A percentile compares a stretch with the other conserved stretches of the same genome.
Conservation (phyloP, 1,140 invertebrate species). For the Macrobrachium nipponense region DNA sequence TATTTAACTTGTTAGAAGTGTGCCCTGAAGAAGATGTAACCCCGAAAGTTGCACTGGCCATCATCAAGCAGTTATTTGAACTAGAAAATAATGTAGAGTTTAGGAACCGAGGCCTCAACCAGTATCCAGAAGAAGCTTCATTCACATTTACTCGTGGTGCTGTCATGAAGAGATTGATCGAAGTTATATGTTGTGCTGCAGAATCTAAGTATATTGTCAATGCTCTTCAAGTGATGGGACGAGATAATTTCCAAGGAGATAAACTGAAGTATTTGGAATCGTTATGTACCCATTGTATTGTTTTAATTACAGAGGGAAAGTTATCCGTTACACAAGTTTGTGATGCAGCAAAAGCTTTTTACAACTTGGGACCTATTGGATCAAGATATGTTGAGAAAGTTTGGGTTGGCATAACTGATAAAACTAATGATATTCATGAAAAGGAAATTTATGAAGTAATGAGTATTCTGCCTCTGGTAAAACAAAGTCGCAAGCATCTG, state of each 20-base stretch:
- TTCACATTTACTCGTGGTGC: slow-evolving; percentile 68
- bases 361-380: slow-evolving; percentile 67
- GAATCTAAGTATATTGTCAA: slow-evolving; percentile 70
- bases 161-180: slow-evolving; percentile 70
- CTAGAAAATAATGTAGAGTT: slow-evolving; percentile 70
- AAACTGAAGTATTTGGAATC: slow-evolving; percentile 71
- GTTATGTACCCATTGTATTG: slow-evolving; percentile 75
- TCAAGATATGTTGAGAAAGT: slow-evolving; percentile 73
- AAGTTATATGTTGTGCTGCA: slow-evolving; percentile 68
- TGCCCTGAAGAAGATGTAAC: slow-evolving; percentile 71
- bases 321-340: slow-evolving; percentile 76
- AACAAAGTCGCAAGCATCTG: slow-evolving; percentile 75
- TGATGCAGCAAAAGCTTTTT: slow-evolving; percentile 71
- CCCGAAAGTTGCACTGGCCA: slow-evolving; percentile 70
- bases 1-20: slow-evolving; percentile 68
- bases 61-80: slow-evolving; percentile 71
- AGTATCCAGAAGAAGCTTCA: slow-evolving; percentile 52
- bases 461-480: slow-evolving; percentile 73
- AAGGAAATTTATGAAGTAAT: slow-evolving; percentile 74
- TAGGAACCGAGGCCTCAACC: slow-evolving; percentile 63
- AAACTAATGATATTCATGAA: slow-evolving; percentile 74
- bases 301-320: slow-evolving; percentile 75
- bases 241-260: slow-evolving; percentile 69
- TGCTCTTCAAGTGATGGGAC: slow-evolving; percentile 68
- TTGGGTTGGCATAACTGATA: slow-evolving; percentile 77